Conservation (phyloP, 2,113 vertebrate species). For the Entosphenus tridentatus region DNA sequence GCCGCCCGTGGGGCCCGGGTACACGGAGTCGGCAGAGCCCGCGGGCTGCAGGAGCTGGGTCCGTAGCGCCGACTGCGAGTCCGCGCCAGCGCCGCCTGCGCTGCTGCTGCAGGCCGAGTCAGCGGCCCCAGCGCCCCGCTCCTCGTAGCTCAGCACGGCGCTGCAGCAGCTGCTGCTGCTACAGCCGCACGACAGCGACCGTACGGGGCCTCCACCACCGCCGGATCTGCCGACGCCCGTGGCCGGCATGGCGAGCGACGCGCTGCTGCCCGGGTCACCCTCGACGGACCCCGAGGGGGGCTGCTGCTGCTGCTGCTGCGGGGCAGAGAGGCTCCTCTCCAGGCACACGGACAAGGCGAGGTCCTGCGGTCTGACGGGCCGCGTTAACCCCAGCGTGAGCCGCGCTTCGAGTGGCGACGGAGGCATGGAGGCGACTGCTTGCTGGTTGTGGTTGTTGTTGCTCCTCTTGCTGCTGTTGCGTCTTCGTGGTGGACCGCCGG, state of each 20-base stretch:
- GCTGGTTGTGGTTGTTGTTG: too few species aligned
- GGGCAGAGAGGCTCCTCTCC: slow-evolving; percentile 8
- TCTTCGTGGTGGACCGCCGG: too few species aligned
- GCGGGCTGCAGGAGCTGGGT: slow-evolving; percentile 24
- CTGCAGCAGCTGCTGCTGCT: slow-evolving; percentile 27
- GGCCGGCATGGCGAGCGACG: slow-evolving; percentile 15
- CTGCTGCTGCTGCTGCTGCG: neutral
- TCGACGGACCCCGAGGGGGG: slow-evolving; percentile 6
- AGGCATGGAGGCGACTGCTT: slow-evolving; percentile 31
- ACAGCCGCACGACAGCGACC: slow-evolving; percentile 11
- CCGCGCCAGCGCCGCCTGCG: slow-evolving; percentile 16
- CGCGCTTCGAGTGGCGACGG: slow-evolving; percentile 53
- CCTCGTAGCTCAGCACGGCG: slow-evolving; percentile 21
- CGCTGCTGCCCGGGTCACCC: slow-evolving; percentile 15
- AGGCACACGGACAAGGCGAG: slow-evolving; percentile 23
- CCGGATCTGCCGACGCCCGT: slow-evolving; percentile 16
- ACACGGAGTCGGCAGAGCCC: slow-evolving; percentile 18
- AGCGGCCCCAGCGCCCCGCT: slow-evolving; percentile 14
- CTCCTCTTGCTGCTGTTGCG: too few species aligned
- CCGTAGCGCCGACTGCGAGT: too few species aligned
- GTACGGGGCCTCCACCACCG: slow-evolving; percentile 17
- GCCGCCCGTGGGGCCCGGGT: slow-evolving; percentile 26
- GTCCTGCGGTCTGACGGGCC: slow-evolving; percentile 4
- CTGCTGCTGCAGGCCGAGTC: slow-evolving; percentile 9
- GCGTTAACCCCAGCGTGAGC: slow-evolving; percentile 36